A percentile compares a stretch with the other conserved stretches of the same genome.
Evolutionary conservation across 1,140 invertebrate species (phyloP).

Genomic region (Bombus superbus): DNA sequence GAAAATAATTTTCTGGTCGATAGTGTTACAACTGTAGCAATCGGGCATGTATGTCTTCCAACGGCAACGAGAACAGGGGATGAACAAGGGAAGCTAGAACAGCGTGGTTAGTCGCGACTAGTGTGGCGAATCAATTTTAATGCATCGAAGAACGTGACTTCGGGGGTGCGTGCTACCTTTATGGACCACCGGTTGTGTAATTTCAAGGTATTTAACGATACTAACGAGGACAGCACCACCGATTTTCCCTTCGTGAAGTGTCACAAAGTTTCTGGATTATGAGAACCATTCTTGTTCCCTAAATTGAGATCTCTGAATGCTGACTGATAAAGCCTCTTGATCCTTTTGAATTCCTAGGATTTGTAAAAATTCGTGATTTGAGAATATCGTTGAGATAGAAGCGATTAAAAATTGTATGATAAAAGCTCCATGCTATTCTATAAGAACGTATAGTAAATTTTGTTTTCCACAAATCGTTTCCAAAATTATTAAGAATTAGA

Average conservation of each 20-base stretch:
- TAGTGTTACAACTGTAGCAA: neutral
- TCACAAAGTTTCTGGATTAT: constrained; percentile 21
- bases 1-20: constrained; percentile 35
- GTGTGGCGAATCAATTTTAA: constrained; percentile 77
- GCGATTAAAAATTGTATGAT: neutral
- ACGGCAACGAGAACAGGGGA: neutral
- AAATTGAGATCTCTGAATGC: neutral
- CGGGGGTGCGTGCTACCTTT: constrained; percentile 68
- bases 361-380: neutral
- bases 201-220: constrained; percentile 80
- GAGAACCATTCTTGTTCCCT: neutral
- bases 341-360: neutral
- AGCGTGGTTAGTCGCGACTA: constrained; percentile 46
- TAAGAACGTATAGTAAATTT: neutral
- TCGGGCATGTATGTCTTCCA: neutral
- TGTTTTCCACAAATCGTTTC: neutral
- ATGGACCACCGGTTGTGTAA: constrained; percentile 71
- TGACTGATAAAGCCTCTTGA: neutral
- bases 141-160: constrained; percentile 63
- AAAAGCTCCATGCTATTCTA: neutral
- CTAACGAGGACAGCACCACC: constrained; percentile 70
- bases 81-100: constrained; percentile 23
- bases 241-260: constrained; percentile 3
- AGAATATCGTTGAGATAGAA: neutral
- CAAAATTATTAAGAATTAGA: neutral